Percentiles rank a stretch among this genome's conserved stretches.
phyloP scores from a whole-genome alignment of 2,113 vertebrate species.

The Zosterops borbonicus region DNA sequence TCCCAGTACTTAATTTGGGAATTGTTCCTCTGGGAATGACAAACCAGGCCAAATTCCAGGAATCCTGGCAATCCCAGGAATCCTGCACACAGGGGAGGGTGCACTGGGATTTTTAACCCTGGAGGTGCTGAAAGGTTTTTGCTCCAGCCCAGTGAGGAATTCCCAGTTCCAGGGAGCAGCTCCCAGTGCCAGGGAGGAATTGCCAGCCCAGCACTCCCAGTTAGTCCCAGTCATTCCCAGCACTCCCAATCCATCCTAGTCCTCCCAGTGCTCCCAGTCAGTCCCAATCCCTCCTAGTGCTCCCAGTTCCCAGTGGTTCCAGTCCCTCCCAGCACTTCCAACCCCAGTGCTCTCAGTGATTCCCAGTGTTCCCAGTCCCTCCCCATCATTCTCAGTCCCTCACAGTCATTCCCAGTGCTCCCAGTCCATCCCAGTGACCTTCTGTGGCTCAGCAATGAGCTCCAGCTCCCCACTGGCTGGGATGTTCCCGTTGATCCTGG shows the following conservation, averaged over 20 bases:
- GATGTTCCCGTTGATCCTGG: rapidly evolving
- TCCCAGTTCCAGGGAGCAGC: neutral
- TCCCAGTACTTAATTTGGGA: rapidly evolving
- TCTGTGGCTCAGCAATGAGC: constrained; percentile 88
- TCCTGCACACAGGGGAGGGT: rapidly evolving
- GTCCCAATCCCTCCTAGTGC: too few relatives aligned
- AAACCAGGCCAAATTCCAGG: neutral
- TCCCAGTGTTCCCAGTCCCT: neutral
- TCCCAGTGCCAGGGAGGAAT: neutral
- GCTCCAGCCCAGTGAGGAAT: neutral
- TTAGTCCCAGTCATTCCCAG: too few relatives aligned
- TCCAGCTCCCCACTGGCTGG: constrained; percentile 76
- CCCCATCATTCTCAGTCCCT: neutral
- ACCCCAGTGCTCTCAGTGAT: too few relatives aligned
- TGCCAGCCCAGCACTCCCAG: neutral
- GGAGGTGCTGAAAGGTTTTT: neutral
- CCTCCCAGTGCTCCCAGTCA: too few relatives aligned
- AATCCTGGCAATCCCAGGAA: neutral
- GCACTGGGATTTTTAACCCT: neutral
- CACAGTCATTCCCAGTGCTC: neutral
- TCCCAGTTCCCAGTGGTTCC: too few relatives aligned
- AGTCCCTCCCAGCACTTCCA: too few relatives aligned
- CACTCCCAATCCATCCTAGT: too few relatives aligned
- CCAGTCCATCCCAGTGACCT: constrained; percentile 49
- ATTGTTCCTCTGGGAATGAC: neutral